Conservation (phyloP, 2,888 invertebrate species). For the Phlogophora meticulosa region DNA sequence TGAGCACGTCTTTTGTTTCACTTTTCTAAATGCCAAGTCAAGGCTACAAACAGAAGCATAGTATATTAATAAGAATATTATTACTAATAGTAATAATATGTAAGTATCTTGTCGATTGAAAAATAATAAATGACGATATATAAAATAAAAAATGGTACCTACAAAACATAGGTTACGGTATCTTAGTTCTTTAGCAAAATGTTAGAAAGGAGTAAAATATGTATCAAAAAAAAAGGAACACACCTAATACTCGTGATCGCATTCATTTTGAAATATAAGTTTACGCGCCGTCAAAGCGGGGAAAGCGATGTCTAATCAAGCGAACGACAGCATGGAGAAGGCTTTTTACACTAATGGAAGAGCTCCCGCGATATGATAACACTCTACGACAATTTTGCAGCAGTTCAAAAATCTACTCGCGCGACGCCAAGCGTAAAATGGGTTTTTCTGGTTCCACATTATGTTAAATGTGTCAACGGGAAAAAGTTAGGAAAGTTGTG, state of each 20-base stretch:
- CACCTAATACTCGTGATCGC: constrained; percentile 52
- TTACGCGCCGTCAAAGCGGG: constrained; percentile 51
- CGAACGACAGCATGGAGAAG: constrained; percentile 65
- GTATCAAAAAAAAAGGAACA: constrained; percentile 37
- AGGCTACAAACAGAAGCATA: too few species aligned
- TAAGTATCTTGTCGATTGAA: too few species aligned
- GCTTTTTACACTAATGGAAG: constrained; percentile 72
- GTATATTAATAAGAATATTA: too few species aligned
- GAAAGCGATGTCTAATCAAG: constrained; percentile 73
- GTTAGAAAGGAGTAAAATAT: constrained; percentile 29
- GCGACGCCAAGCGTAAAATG: constrained; percentile 50
- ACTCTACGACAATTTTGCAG: constrained; percentile 69
- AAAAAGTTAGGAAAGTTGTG: constrained; percentile 26
- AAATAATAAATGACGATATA: too few species aligned
- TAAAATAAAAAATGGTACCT: too few species aligned
- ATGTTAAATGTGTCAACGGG: constrained; percentile 43
- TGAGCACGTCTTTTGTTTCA: too few species aligned
- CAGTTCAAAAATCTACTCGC: constrained; percentile 62
- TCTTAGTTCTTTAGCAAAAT: constrained; percentile 10
- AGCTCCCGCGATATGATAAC: constrained; percentile 69
- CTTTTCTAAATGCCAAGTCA: too few species aligned
- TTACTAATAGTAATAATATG: too few species aligned
- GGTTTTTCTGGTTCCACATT: constrained; percentile 52
- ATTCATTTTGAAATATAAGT: constrained; percentile 59
- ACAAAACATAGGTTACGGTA: neutral